Base-by-base conservation (phyloP, 2,113 vertebrate genomes). In the Alosa alosa region DNA sequence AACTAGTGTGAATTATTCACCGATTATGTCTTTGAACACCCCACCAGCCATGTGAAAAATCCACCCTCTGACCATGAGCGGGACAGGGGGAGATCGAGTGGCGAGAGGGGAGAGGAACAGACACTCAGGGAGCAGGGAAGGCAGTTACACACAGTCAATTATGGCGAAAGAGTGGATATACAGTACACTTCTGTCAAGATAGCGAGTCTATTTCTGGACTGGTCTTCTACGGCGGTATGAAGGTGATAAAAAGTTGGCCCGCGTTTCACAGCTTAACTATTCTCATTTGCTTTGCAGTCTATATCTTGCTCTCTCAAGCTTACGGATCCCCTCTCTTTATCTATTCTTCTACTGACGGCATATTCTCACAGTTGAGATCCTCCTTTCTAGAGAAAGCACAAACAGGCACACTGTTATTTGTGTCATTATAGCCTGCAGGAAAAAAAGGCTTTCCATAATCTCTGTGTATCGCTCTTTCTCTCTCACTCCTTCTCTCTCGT, bases 401-500 rank as follows among this genome's bases (percentile, higher is more conserved):
- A 78, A 78, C 36, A 17, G 72, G 25, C 72, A 36, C 41, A 36
- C 72, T 39, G 31, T 78, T 17, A 78, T 36, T 78, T 78, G 72
- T 41, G 4, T 15, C 15, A 36, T 78, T 39, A 78, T 78, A 36
- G 15, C 72, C 72, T 39, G 25, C 31, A 15, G 72, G 36, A 9
- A 25, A 36, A 13, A 78, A 78, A 39, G 31, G 72, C 25, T 78
- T 39, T 78, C 72, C 31, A 78, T 78, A 78, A 78, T 78, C 72
- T 78, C 72, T 36, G 25, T 13, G 31, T 78, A 36, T 64, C 83
- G 10, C 17, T 64, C 18, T 22, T 64, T n/a, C 55, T 22, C 52
- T 41, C 31, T 31, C 57, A 10, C 25, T 46, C 57, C 10, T 81
- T 85, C 78, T 90, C 75, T 55, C 20, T 50, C 41, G 6, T 18